A percentile compares a stretch with the other conserved stretches of the same genome.
phyloP scores from a whole-genome alignment of 1,140 invertebrate genomes.

The Eulimnadia texana region DNA sequence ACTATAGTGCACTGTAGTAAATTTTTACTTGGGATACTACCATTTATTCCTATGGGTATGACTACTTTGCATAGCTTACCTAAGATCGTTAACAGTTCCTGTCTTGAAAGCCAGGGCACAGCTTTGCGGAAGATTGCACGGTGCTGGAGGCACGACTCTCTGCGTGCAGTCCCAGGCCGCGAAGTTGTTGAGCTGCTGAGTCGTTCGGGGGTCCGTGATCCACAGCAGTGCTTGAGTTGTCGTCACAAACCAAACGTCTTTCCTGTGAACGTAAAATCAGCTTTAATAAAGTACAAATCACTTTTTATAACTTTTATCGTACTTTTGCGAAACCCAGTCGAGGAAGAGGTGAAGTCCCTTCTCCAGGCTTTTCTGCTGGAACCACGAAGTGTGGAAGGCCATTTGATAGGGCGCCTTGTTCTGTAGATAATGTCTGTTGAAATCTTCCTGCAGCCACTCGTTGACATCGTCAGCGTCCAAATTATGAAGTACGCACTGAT shows the following conservation, averaged over 20 bases:
- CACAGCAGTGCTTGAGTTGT: constrained; percentile 77
- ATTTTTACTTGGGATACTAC: too few relatives aligned
- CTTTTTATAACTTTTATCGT: constrained; percentile 30
- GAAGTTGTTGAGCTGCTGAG: constrained; percentile 50
- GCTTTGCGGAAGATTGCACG: constrained; percentile 68
- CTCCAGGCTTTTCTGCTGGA: constrained; percentile 74
- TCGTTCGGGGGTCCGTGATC: constrained; percentile 70
- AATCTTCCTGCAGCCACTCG: constrained; percentile 83
- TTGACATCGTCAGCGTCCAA: constrained; percentile 59
- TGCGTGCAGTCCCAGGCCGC: constrained; percentile 69
- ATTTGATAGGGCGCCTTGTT: constrained; percentile 85
- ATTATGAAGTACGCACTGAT: constrained; percentile 84
- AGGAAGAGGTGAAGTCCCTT: constrained; percentile 72
- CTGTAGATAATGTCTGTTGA: constrained; percentile 65
- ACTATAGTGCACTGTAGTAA: too few relatives aligned
- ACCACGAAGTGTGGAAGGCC: constrained; percentile 90
- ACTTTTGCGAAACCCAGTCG: constrained; percentile 60
- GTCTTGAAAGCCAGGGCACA: constrained; percentile 65
- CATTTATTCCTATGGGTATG: too few relatives aligned
- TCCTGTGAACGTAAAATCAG: constrained; percentile 42
- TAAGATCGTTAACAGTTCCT: constrained; percentile 57
- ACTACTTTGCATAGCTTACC: too few relatives aligned
- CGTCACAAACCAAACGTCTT: constrained; percentile 80
- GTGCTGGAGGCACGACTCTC: constrained; percentile 45
- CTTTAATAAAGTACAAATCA: neutral